Conservation (phyloP, 2,113 vertebrate species). For the Nibea albiflora region DNA sequence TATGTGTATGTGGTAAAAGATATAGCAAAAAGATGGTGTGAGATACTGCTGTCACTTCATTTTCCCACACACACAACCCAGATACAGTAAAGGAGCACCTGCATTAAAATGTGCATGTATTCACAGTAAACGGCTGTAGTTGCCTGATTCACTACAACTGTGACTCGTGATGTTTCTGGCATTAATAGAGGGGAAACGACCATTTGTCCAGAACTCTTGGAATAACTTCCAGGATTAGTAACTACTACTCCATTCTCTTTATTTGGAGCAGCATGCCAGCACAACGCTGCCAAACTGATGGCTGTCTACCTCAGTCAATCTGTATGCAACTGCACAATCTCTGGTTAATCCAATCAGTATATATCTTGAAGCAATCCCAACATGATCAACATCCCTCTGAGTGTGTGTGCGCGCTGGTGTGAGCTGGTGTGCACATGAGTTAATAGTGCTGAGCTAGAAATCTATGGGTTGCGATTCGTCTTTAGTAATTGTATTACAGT, state of each 20-base stretch:
- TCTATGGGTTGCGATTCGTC: conserved; percentile 63
- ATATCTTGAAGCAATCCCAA: conserved; percentile 50
- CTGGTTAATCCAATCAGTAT: conserved; percentile 48
- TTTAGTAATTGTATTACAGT: conserved; percentile 73
- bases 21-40: not conserved
- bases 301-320: conserved; percentile 16
- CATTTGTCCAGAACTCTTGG: not conserved
- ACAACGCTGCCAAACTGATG: conserved; percentile 7
- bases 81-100: not conserved
- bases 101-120: not conserved
- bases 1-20: conserved; percentile 28
- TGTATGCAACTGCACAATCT: conserved; percentile 34
- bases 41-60: not conserved
- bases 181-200: not conserved
- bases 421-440: not conserved
- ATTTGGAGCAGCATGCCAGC: conserved; percentile 1
- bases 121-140: not conserved
- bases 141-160: not conserved
- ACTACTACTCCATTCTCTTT: not conserved
- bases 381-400: conserved; percentile 36
- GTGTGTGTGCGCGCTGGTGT: not conserved
- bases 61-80: not conserved
- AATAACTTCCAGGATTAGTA: conserved; percentile 4
- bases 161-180: conserved; percentile 9
- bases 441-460: conserved; percentile 63